Conservation (phyloP, 2,888 invertebrate species). For the Vanessa cardui region DNA sequence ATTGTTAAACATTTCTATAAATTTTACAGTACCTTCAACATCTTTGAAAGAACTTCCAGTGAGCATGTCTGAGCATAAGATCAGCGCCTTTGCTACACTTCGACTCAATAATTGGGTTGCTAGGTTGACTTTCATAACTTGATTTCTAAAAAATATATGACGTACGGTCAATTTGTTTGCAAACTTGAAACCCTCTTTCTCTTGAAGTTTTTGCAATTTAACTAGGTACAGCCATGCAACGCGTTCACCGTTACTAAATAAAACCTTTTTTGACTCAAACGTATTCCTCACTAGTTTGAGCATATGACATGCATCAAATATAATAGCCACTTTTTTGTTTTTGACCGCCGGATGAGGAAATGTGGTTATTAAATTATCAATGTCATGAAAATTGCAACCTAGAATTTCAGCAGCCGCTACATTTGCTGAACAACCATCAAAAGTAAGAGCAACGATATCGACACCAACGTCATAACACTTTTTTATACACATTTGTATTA, state of each 20-base stretch:
- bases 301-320: slow-evolving; percentile 22
- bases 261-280: slow-evolving; percentile 16
- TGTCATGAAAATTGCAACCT: slow-evolving; percentile 17
- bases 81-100: no score
- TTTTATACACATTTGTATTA: slow-evolving; percentile 18
- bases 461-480: slow-evolving; percentile 18
- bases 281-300: slow-evolving; percentile 17
- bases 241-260: slow-evolving; percentile 19
- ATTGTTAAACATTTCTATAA: no score
- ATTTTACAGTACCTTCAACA: no score
- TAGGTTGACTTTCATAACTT: no score
- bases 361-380: slow-evolving; percentile 18
- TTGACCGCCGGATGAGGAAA: slow-evolving; percentile 13
- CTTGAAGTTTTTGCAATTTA: slow-evolving; percentile 15
- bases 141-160: slow-evolving; percentile 17
- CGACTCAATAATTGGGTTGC: no score
- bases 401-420: slow-evolving; percentile 21
- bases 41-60: no score
- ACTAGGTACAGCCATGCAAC: slow-evolving; percentile 14
- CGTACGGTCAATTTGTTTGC: slow-evolving; percentile 13
- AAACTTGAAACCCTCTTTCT: slow-evolving; percentile 19
- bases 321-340: slow-evolving; percentile 13
- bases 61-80: no score
- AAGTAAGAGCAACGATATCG: slow-evolving; percentile 20
- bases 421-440: slow-evolving; percentile 16